Evolutionary conservation across 2,888 invertebrate species (phyloP).

Genomic region (Cantharis nigra): DNA sequence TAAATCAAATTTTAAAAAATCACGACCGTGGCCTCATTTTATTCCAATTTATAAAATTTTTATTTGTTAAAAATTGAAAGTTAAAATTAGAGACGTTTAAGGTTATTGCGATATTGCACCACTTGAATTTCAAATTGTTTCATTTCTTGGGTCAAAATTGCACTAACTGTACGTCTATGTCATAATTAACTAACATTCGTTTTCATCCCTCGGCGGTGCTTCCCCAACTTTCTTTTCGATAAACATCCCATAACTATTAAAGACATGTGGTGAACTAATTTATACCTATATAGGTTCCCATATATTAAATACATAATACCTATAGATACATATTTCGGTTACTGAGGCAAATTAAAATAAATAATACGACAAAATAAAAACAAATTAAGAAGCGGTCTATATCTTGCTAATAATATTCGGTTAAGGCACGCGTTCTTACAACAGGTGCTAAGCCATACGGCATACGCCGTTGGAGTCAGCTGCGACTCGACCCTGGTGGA

Average conservation of each 20-base stretch:
- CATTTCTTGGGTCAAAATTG: background rate
- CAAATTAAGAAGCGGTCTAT: background rate
- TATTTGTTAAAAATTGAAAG: background rate
- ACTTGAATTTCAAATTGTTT: background rate
- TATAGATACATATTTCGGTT: background rate
- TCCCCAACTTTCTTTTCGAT: background rate
- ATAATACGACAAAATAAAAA: background rate
- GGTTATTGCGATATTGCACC: background rate
- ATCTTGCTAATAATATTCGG: conserved; percentile 32
- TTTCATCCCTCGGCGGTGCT: background rate
- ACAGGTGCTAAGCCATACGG: conserved; percentile 53
- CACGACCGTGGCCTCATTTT: conserved; percentile 25
- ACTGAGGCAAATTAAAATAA: background rate
- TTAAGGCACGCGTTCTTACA: conserved; percentile 45
- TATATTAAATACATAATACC: too few species aligned
- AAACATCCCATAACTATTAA: background rate
- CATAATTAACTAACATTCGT: background rate
- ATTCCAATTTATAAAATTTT: background rate
- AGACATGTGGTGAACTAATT: background rate
- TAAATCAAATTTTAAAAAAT: conserved; percentile 14
- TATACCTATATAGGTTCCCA: too few species aligned
- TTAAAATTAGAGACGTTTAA: background rate
- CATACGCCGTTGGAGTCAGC: conserved; percentile 49
- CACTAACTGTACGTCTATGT: too few species aligned
- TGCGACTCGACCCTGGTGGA: conserved; percentile 40